Percentiles rank a stretch among this genome's conserved stretches.
phyloP scores from a whole-genome alignment of 2,888 invertebrate species.

The Epicampocera succincta region DNA sequence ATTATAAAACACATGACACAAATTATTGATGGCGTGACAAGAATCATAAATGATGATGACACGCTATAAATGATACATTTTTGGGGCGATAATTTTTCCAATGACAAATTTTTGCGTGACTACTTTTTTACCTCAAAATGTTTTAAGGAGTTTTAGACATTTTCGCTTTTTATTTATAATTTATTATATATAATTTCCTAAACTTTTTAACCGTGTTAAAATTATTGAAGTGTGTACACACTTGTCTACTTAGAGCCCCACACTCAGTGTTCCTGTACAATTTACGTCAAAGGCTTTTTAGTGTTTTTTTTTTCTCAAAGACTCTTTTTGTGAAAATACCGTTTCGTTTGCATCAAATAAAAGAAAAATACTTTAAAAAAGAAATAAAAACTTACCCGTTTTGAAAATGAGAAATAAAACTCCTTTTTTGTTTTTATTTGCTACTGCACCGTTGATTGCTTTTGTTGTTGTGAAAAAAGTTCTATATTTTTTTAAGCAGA shows the following conservation, averaged over 20 bases:
- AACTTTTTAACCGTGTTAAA: background rate
- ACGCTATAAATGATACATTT: no score
- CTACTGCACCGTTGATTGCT: slow-evolving; percentile 5
- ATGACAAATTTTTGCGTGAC: no score
- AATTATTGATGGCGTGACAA: no score
- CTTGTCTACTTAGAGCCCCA: no score
- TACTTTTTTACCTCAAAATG: no score
- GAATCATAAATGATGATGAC: no score
- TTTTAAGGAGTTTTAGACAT: no score
- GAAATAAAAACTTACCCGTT: slow-evolving; percentile 29
- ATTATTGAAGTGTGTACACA: background rate
- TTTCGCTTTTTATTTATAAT: no score
- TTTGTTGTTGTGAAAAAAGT: slow-evolving; percentile 3
- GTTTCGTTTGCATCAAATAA: slow-evolving; percentile 27
- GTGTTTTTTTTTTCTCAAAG: background rate
- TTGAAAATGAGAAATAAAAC: slow-evolving; percentile 25
- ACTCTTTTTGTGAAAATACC: background rate
- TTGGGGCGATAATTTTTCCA: no score
- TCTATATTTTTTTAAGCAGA: slow-evolving; percentile 21
- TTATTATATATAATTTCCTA: no score
- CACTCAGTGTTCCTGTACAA: background rate
- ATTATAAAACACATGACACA: no score
- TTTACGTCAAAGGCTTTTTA: slow-evolving; percentile 1
- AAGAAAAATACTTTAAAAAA: background rate
- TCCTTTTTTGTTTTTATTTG: slow-evolving; percentile 19